phyloP scores from a whole-genome alignment of 1,140 invertebrate genomes.

The Microplitis mediator region DNA sequence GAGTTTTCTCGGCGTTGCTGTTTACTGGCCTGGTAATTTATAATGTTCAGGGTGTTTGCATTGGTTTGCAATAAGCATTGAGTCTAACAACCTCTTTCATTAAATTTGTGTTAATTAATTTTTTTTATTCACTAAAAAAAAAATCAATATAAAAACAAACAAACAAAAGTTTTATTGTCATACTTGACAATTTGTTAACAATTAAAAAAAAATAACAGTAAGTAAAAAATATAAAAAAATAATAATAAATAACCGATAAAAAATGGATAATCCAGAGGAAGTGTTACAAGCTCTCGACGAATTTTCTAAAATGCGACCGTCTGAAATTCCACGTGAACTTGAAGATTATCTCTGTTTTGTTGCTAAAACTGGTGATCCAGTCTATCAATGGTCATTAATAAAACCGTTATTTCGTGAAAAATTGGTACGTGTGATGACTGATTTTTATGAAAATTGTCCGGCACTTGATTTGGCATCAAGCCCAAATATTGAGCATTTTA shows the following conservation, averaged over 20 bases:
- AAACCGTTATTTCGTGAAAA: constrained; percentile 89
- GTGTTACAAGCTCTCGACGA: constrained; percentile 81
- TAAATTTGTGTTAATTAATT: too few species aligned
- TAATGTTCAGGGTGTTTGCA: too few species aligned
- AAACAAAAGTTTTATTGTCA: not conserved
- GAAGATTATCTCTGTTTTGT: constrained; percentile 91
- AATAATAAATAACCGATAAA: constrained; percentile 2
- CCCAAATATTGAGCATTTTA: constrained; percentile 90
- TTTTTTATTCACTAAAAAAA: not conserved
- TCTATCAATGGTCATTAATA: constrained; percentile 89
- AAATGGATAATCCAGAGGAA: constrained; percentile 86
- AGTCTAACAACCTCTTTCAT: too few species aligned
- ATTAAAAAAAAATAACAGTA: not conserved
- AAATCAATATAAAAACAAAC: not conserved
- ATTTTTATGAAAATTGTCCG: constrained; percentile 82
- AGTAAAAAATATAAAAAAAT: not conserved
- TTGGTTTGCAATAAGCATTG: too few species aligned
- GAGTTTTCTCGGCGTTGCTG: too few species aligned
- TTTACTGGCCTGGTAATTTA: too few species aligned
- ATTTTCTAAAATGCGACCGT: constrained; percentile 81
- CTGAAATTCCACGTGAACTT: constrained; percentile 85
- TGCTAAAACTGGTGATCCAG: constrained; percentile 90
- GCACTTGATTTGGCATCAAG: constrained; percentile 76
- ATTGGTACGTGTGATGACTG: constrained; percentile 81
- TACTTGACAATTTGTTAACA: not conserved